Conservation (phyloP, 2,888 invertebrate genomes). For the Phaedon cochleariae region DNA sequence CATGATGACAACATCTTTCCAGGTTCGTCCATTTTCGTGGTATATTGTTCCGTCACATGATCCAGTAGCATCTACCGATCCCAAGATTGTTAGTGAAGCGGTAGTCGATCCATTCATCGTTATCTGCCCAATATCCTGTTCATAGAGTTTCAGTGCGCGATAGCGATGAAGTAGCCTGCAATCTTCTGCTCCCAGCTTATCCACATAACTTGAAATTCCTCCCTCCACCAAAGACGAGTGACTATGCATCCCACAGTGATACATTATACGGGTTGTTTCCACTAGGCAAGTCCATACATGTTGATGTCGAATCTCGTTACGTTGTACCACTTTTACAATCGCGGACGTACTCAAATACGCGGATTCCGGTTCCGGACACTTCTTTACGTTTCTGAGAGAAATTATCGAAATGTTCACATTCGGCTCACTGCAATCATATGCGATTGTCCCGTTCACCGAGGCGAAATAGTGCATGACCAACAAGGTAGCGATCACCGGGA, state of each 20-base stretch:
- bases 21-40: conserved; percentile 23
- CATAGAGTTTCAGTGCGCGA: not conserved
- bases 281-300: conserved; percentile 29
- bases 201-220: conserved; percentile 26
- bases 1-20: conserved; percentile 28
- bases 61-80: conserved; percentile 14
- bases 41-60: conserved; percentile 21
- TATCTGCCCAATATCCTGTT: conserved; percentile 20
- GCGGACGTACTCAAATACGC: conserved; percentile 5
- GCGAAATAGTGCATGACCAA: not conserved
- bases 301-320: conserved; percentile 11
- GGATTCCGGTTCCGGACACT: conserved; percentile 19
- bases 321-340: conserved; percentile 15
- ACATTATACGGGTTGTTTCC: conserved; percentile 23
- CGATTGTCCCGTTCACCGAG: conserved; percentile 7
- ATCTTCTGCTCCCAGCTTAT: conserved; percentile 26
- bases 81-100: conserved; percentile 22
- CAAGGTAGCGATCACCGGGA: not conserved
- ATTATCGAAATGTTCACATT: conserved; percentile 12
- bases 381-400: conserved; percentile 18
- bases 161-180: conserved; percentile 25
- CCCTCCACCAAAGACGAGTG: conserved; percentile 30
- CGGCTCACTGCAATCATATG: conserved; percentile 23
- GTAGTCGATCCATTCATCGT: conserved; percentile 19
- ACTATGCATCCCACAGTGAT: conserved; percentile 31